phyloP scores from a whole-genome alignment of 2,888 invertebrate species.

The Stramonita haemastoma region DNA sequence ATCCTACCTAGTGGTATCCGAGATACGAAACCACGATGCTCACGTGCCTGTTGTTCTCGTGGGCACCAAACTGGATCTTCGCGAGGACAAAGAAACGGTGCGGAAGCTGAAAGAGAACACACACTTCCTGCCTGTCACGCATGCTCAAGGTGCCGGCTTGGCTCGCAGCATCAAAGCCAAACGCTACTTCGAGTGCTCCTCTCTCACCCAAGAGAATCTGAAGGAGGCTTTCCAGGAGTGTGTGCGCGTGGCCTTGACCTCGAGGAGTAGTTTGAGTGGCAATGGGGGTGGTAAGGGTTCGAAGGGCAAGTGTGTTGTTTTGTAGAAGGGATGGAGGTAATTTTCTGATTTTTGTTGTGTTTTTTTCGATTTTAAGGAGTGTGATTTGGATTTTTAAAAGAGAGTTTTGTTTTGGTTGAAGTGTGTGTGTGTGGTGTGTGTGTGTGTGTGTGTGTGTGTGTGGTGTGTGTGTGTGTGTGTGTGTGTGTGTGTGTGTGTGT shows the following conservation, averaged over 20 bases:
- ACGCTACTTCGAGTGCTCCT: constrained; percentile 38
- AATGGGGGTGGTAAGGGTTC: not conserved
- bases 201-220: constrained; percentile 27
- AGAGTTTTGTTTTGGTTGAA: no score
- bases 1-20: constrained; percentile 34
- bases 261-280: not conserved
- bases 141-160: constrained; percentile 15
- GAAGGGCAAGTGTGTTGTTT: constrained; percentile 3
- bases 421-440: not conserved
- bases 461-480: no score
- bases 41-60: constrained; percentile 29
- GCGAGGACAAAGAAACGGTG: constrained; percentile 24
- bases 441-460: no score
- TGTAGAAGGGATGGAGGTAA: not conserved
- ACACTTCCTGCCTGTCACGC: not conserved
- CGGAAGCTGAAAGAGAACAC: constrained; percentile 17
- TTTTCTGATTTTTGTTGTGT: not conserved
- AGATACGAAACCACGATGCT: constrained; percentile 23
- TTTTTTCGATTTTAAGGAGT: not conserved
- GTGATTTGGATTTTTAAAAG: not conserved
- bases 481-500: no score
- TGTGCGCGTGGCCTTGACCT: constrained; percentile 13
- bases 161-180: constrained; percentile 34
- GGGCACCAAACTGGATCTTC: constrained; percentile 40
- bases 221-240: constrained; percentile 11